phyloP scores from a whole-genome alignment of 2,797 vertebrate species.

The Emys orbicularis region DNA sequence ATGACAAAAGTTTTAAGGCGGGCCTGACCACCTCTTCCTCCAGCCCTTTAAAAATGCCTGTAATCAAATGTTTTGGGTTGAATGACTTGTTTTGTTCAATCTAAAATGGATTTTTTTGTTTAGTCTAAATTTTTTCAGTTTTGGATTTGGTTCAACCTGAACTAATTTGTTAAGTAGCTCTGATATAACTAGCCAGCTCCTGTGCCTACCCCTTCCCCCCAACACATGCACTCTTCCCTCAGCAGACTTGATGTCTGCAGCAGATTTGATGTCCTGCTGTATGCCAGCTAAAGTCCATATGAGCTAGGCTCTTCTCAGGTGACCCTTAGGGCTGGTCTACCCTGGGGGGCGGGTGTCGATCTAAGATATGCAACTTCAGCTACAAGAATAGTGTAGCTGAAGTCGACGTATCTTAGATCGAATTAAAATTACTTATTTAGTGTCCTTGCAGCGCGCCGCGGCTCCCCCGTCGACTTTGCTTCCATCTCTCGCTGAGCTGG shows the following conservation, averaged over 20 bases:
- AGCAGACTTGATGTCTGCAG: background rate
- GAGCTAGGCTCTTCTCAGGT: background rate
- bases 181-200: background rate
- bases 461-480: too few relatives aligned
- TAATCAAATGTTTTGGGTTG: background rate
- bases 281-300: background rate
- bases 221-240: background rate
- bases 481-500: too few relatives aligned
- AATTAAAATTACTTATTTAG: too few relatives aligned
- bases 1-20: background rate
- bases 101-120: background rate
- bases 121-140: background rate
- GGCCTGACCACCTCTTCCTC: background rate
- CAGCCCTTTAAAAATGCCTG: background rate
- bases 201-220: background rate
- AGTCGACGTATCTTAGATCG: too few relatives aligned
- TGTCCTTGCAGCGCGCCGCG: too few relatives aligned
- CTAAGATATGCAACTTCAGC: too few relatives aligned
- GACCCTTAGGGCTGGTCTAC: background rate
- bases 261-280: background rate
- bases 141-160: background rate
- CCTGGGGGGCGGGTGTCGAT: too few relatives aligned
- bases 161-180: background rate
- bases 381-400: too few relatives aligned
- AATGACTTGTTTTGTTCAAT: background rate